Evolutionary conservation across 2,888 invertebrate genomes (phyloP).

Genomic region (Drosophila ochracea): DNA sequence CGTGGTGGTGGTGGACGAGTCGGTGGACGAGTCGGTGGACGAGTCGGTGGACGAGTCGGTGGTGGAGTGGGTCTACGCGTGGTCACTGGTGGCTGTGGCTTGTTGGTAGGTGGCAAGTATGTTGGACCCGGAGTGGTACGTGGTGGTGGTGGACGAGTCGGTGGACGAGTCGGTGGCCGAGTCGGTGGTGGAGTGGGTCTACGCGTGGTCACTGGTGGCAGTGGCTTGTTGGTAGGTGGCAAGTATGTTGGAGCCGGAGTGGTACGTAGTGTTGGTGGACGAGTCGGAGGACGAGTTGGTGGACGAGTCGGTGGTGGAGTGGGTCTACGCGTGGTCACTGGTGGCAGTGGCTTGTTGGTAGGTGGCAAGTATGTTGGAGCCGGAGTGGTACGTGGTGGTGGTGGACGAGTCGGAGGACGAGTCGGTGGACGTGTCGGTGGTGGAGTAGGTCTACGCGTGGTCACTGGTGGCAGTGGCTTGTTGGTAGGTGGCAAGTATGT

Average conservation of each 20-base stretch:
- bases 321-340: constrained; percentile 40
- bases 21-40: constrained; percentile 20
- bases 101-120: constrained; percentile 2
- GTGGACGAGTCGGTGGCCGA: constrained; percentile 13
- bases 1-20: constrained; percentile 23
- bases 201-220: constrained; percentile 53
- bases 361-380: constrained; percentile 20
- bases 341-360: constrained; percentile 43
- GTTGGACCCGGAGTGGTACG: neutral
- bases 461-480: constrained; percentile 52
- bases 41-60: constrained; percentile 29
- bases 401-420: constrained; percentile 6
- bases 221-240: constrained; percentile 58
- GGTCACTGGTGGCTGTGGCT: constrained; percentile 5
- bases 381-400: constrained; percentile 2
- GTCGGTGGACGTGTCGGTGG: constrained; percentile 5
- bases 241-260: constrained; percentile 49
- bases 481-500: constrained; percentile 60
- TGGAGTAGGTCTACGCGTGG: constrained; percentile 28
- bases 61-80: constrained; percentile 8
- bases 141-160: constrained; percentile 4
- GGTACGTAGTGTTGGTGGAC: constrained; percentile 26
- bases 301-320: constrained; percentile 17
- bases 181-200: constrained; percentile 24
- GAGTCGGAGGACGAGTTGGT: constrained; percentile 17